Conservation (phyloP, 2,888 invertebrate genomes). For the Eristalinus aeneus region DNA sequence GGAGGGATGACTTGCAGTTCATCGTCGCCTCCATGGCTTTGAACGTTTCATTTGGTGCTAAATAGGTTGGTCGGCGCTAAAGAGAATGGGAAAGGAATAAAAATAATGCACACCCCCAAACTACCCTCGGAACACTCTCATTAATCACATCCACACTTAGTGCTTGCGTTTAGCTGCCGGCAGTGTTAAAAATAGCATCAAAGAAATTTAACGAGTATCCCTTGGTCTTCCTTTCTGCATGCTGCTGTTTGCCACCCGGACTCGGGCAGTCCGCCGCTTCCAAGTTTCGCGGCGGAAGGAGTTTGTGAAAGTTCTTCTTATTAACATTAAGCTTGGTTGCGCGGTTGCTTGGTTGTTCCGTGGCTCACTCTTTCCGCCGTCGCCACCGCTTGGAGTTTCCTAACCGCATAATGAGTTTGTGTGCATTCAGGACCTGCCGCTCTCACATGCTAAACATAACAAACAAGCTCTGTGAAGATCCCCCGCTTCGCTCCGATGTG, state of each 20-base stretch:
- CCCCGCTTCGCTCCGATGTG: background rate
- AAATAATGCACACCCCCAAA: background rate
- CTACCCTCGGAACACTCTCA: slow-evolving; percentile 35
- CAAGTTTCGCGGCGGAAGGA: background rate
- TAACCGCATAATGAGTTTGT: slow-evolving; percentile 65
- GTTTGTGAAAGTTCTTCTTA: slow-evolving; percentile 48
- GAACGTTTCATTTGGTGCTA: slow-evolving; percentile 31
- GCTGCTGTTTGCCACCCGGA: background rate
- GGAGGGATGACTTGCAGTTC: slow-evolving; percentile 16
- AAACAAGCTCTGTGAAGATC: slow-evolving; percentile 40
- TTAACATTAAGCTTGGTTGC: slow-evolving; percentile 34
- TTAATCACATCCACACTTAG: slow-evolving; percentile 58
- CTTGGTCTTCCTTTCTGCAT: slow-evolving; percentile 4
- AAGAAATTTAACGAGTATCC: slow-evolving; percentile 61
- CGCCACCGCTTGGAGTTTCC: slow-evolving; percentile 2
- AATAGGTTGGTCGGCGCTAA: slow-evolving; percentile 39
- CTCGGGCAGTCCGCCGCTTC: background rate
- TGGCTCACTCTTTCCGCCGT: background rate
- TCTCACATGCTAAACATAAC: slow-evolving; percentile 35
- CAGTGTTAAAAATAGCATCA: slow-evolving; percentile 45
- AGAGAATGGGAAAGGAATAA: background rate
- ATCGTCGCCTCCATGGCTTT: background rate
- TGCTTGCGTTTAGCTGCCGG: slow-evolving; percentile 41
- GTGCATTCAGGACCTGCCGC: slow-evolving; percentile 40
- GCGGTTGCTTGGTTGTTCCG: background rate